Percentiles rank a stretch among this genome's conserved stretches.
phyloP scores from a whole-genome alignment of 2,888 invertebrate species.

The Crossocerus cetratus region DNA sequence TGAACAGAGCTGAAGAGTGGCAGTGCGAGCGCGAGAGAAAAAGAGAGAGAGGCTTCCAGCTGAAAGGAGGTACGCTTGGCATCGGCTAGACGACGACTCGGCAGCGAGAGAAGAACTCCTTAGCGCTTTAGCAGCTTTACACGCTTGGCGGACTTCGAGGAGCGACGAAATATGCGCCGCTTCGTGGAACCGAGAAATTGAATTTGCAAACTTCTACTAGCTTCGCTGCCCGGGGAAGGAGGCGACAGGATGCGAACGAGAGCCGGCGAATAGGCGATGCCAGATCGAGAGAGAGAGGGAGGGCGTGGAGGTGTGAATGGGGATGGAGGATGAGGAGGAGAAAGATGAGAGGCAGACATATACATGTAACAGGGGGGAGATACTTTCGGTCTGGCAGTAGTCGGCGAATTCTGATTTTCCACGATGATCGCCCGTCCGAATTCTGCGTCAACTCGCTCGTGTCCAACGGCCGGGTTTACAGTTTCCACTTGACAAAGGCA shows the following conservation, averaged over 20 bases:
- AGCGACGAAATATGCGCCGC: slow-evolving; percentile 56
- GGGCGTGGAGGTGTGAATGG: too few species aligned
- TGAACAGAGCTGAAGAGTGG: background rate
- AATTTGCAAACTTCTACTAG: slow-evolving; percentile 56
- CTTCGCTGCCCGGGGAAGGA: slow-evolving; percentile 7
- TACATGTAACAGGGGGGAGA: too few species aligned
- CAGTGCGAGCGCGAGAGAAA: slow-evolving; percentile 4
- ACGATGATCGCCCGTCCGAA: too few species aligned
- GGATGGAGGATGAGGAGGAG: too few species aligned
- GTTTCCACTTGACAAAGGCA: too few species aligned
- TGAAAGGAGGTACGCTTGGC: slow-evolving; percentile 48
- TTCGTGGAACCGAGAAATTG: slow-evolving; percentile 61
- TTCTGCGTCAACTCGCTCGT: too few species aligned
- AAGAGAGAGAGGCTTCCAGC: slow-evolving; percentile 23
- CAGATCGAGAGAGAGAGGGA: too few species aligned
- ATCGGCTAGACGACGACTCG: slow-evolving; percentile 22
- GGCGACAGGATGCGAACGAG: background rate
- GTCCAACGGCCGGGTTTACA: too few species aligned
- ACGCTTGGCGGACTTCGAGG: slow-evolving; percentile 50
- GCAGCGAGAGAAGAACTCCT: slow-evolving; percentile 41
- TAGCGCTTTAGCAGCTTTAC: slow-evolving; percentile 57
- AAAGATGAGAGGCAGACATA: too few species aligned
- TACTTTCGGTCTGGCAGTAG: too few species aligned
- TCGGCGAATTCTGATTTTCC: too few species aligned
- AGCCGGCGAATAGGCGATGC: too few species aligned